These are phyloP conservation scores for Psophia crepitans DNA, from an alignment of 2,113 vertebrate genomes.

Conservation along the genomic window DNA sequence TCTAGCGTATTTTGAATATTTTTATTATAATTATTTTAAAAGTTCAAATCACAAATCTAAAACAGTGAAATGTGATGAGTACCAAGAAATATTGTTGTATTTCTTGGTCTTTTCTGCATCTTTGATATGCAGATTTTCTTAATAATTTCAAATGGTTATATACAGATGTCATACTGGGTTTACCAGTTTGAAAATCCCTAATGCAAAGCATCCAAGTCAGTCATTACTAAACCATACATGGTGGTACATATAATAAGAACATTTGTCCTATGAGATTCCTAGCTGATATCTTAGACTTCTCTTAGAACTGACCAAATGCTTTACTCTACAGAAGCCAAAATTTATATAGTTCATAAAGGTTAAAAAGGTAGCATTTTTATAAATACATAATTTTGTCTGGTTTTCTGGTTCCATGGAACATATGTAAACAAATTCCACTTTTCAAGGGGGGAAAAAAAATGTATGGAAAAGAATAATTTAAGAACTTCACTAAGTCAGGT, in stretches of 20 bases:
- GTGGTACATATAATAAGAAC: background rate
- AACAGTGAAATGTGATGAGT: background rate
- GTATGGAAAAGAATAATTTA: background rate
- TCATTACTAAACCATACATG: background rate
- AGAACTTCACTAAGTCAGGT: background rate
- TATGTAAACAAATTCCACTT: background rate
- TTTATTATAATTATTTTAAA: slow-evolving; percentile 10
- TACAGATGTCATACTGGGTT: background rate
- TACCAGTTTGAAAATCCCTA: background rate
- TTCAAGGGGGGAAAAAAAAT: background rate
- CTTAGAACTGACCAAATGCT: background rate
- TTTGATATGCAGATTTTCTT: background rate
- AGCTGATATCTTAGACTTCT: background rate
- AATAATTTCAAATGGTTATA: background rate
- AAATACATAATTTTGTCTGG: background rate
- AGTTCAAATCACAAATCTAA: background rate
- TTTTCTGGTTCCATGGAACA: background rate
- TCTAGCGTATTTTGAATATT: slow-evolving; percentile 3
- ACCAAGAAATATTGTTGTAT: background rate
- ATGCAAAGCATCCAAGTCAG: background rate
- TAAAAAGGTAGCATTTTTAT: background rate
- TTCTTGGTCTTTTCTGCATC: slow-evolving; percentile 2
- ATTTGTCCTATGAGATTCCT: background rate
- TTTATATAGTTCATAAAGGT: background rate
- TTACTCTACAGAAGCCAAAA: background rate